Percentiles rank a stretch among this genome's conserved stretches.
Conservation (phyloP, 2,797 vertebrate species). For the Tokudaia muenninki region DNA sequence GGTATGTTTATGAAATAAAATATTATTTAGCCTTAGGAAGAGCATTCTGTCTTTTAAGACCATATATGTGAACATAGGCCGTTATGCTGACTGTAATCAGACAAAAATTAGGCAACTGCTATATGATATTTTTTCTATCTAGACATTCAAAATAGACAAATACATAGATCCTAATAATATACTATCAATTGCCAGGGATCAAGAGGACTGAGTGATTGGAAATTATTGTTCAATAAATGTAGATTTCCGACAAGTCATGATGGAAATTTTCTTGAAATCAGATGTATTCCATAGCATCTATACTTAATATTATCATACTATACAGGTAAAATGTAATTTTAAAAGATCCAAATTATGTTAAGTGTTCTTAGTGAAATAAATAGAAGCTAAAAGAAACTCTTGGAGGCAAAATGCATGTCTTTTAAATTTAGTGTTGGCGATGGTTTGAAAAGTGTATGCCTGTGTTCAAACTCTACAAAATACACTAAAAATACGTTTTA, state of each 20-base stretch:
- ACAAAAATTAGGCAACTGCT: neutral
- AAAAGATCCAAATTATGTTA: neutral
- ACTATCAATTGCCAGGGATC: too few relatives aligned
- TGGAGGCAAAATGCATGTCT: neutral
- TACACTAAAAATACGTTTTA: neutral
- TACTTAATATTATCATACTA: neutral
- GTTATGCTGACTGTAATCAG: neutral
- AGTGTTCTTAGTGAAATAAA: neutral
- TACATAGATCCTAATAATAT: neutral
- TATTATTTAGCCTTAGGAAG: neutral
- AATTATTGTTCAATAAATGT: neutral
- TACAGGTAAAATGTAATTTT: neutral
- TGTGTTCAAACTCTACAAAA: neutral
- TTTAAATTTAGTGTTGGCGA: neutral
- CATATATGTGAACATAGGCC: neutral
- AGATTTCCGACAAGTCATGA: neutral
- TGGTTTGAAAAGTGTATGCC: neutral
- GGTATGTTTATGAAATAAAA: neutral
- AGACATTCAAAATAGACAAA: neutral
- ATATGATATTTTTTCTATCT: neutral
- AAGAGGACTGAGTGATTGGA: too few relatives aligned
- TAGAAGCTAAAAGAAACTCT: neutral
- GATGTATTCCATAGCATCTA: neutral
- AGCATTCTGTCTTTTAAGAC: neutral
- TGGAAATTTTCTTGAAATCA: neutral